Evolutionary conservation across 2,797 vertebrate genomes (phyloP).

Genomic region (Dendrocincla fuliginosa): DNA sequence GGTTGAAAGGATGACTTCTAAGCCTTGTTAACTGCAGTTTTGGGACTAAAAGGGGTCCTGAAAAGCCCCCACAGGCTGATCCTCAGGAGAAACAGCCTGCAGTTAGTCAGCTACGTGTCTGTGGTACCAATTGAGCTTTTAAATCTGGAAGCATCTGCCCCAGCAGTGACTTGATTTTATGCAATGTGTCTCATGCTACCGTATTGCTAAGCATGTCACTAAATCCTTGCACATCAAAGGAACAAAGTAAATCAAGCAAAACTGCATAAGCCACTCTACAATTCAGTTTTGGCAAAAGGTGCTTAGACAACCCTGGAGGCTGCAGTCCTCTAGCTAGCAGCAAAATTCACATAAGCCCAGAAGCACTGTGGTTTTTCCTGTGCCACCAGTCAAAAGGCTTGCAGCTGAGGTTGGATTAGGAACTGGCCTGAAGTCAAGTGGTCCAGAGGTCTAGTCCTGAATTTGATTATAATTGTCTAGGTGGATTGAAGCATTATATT

Average conservation of each 20-base stretch:
- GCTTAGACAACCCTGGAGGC: background rate
- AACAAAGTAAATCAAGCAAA: constrained; percentile 62
- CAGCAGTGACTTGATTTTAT: constrained; percentile 60
- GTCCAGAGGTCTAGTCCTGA: background rate
- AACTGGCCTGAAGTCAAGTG: background rate
- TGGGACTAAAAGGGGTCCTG: background rate
- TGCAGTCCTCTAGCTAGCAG: background rate
- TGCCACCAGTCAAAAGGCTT: background rate
- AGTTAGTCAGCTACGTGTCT: constrained; percentile 14
- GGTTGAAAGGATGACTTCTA: constrained; percentile 16
- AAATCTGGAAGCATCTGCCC: constrained; percentile 56
- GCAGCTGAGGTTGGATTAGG: background rate
- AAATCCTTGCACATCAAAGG: constrained; percentile 68
- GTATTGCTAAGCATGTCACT: constrained; percentile 48
- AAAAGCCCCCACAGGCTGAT: background rate
- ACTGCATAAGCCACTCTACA: constrained; percentile 20
- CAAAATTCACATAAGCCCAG: background rate
- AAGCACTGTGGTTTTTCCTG: background rate
- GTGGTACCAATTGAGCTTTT: constrained; percentile 24
- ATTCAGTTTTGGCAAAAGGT: constrained; percentile 43
- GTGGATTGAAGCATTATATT: background rate
- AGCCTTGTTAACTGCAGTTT: background rate
- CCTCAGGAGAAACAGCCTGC: background rate
- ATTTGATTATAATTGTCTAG: background rate
- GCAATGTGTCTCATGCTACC: constrained; percentile 26